These are phyloP conservation scores for Mico argentatus DNA, from an alignment of 2,797 vertebrate genomes.

Conservation along the genomic window DNA sequence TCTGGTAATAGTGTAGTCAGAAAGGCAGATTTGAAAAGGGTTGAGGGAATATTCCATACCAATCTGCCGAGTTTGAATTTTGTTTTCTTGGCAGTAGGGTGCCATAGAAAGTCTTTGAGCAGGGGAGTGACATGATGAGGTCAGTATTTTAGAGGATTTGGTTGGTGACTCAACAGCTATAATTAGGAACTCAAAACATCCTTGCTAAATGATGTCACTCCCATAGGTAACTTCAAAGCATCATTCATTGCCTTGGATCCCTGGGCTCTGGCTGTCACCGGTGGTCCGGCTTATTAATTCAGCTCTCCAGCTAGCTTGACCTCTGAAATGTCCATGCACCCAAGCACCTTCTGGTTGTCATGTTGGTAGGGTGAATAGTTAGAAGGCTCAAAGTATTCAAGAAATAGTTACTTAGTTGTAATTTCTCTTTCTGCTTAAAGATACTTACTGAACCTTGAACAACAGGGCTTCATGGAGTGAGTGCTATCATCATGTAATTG, in stretches of 20 bases:
- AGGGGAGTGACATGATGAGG: background rate
- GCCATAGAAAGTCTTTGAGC: background rate
- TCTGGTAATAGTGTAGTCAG: background rate
- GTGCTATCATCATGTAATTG: background rate
- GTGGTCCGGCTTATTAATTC: background rate
- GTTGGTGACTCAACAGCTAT: background rate
- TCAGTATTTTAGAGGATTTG: background rate
- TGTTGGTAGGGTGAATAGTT: background rate
- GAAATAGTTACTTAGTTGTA: background rate
- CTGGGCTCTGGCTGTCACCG: background rate
- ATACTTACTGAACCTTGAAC: constrained; percentile 52
- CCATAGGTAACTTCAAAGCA: background rate
- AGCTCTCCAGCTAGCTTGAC: background rate
- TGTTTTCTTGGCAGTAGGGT: background rate
- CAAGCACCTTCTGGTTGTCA: background rate
- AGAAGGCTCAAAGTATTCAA: background rate
- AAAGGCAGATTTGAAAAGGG: background rate
- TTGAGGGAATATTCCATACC: background rate
- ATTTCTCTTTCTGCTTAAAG: constrained; percentile 21
- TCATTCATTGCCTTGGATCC: background rate
- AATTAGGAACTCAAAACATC: background rate
- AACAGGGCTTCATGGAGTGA: background rate
- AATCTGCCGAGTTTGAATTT: background rate
- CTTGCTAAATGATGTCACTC: background rate
- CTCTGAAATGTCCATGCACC: background rate